Percentiles rank a stretch among this genome's conserved stretches.
Evolutionary conservation across 2,888 invertebrate genomes (phyloP).

Genomic region (Drosophila atripex): DNA sequence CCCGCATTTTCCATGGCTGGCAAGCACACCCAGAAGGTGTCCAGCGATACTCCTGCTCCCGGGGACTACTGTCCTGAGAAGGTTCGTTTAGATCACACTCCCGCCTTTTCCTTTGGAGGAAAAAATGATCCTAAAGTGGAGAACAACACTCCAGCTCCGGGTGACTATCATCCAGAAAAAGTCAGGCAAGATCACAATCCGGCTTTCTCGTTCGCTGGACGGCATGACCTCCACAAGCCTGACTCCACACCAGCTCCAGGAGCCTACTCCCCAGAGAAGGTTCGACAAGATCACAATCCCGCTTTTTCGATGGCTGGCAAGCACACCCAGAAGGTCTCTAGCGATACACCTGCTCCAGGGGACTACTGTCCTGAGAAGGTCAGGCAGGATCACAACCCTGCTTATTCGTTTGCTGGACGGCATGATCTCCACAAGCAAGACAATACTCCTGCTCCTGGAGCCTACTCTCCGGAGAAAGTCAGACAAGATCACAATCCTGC

Average conservation of each 20-base stretch:
- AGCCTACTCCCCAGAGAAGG: conserved; percentile 85
- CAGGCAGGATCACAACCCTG: conserved; percentile 85
- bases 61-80: conserved; percentile 88
- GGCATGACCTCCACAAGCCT: conserved; percentile 84
- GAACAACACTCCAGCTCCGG: conserved; percentile 80
- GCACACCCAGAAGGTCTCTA: neutral
- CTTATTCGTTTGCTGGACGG: conserved; percentile 87
- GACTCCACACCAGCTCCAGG: conserved; percentile 84
- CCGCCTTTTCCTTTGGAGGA: conserved; percentile 83
- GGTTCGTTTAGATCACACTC: conserved; percentile 84
- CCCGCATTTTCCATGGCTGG: conserved; percentile 81
- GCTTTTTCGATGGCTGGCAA: conserved; percentile 84
- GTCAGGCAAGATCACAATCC: conserved; percentile 85
- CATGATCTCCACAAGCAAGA: conserved; percentile 85
- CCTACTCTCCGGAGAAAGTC: conserved; percentile 38
- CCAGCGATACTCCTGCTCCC: conserved; percentile 86
- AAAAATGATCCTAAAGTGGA: conserved; percentile 3
- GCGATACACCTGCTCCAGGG: conserved; percentile 88
- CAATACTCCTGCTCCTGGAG: conserved; percentile 87
- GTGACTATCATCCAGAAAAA: conserved; percentile 85
- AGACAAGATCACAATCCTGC: no score
- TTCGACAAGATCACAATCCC: conserved; percentile 84
- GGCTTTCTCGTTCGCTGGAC: conserved; percentile 88
- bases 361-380: conserved; percentile 86
- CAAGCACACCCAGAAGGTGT: conserved; percentile 16